phyloP scores from a whole-genome alignment of 2,113 vertebrate genomes.

The Salminus brasiliensis region DNA sequence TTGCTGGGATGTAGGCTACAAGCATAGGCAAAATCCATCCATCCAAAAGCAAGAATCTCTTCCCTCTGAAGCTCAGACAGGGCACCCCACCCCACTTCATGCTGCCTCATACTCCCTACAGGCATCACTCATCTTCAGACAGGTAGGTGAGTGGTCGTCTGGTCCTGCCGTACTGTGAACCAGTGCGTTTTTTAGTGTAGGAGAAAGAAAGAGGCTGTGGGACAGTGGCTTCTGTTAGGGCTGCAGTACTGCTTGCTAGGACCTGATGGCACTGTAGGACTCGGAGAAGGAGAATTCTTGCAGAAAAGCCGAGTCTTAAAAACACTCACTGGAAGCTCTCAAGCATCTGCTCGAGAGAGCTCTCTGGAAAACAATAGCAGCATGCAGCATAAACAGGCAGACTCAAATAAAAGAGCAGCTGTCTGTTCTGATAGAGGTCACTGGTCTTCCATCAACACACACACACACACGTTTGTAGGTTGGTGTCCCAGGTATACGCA shows the following conservation, averaged over 20 bases:
- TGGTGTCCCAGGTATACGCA: too few species aligned
- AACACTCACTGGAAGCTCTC: conserved; percentile 31
- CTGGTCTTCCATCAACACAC: conserved; percentile 15
- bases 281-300: conserved; percentile 51
- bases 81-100: too few species aligned
- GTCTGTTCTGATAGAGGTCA: conserved; percentile 43
- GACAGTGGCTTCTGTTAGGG: not conserved
- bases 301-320: conserved; percentile 11
- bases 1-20: not conserved
- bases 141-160: not conserved
- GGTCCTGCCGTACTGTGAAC: not conserved
- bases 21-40: too few species aligned
- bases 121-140: not conserved
- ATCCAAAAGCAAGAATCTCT: too few species aligned
- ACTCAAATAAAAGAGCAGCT: conserved; percentile 42
- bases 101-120: too few species aligned
- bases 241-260: conserved; percentile 52
- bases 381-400: conserved; percentile 31
- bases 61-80: too few species aligned
- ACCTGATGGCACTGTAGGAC: conserved; percentile 76
- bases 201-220: conserved; percentile 3
- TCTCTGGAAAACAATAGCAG: conserved; percentile 33
- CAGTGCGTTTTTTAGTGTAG: not conserved
- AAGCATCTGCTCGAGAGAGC: conserved; percentile 42
- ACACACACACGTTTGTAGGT: not conserved